Conservation (phyloP, 2,797 vertebrate species). For the Syndactyla subalaris region DNA sequence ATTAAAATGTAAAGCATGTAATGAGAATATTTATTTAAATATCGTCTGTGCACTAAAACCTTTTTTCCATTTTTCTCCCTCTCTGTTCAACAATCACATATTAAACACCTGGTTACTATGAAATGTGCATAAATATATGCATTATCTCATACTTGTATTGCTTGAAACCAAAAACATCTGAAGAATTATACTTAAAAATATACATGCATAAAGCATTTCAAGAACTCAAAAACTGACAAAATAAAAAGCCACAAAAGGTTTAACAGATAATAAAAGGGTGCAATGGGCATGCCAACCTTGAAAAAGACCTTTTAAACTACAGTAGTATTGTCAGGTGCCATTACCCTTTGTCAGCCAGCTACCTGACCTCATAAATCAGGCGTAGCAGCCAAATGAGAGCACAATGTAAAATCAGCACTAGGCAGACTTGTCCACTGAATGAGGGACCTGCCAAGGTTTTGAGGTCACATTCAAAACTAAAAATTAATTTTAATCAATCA, state of each 20-base stretch:
- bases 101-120: not conserved
- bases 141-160: not conserved
- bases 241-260: not conserved
- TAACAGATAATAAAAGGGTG: not conserved
- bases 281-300: not conserved
- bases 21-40: constrained; percentile 14
- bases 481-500: not conserved
- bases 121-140: not conserved
- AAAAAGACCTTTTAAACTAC: constrained; percentile 24
- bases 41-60: not conserved
- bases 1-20: not conserved
- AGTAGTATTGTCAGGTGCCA: not conserved
- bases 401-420: not conserved
- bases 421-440: not conserved
- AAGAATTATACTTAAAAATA: not conserved
- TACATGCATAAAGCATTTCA: not conserved
- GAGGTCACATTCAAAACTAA: constrained; percentile 12
- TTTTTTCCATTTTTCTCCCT: not conserved
- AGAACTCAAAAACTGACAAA: not conserved
- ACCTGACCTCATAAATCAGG: constrained; percentile 36
- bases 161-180: not conserved
- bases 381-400: not conserved
- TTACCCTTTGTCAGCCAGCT: constrained; percentile 30
- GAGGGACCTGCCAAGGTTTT: not conserved
- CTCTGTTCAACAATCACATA: not conserved